Evolutionary conservation across 2,888 invertebrate genomes (phyloP).

Genomic region (Pristionchus fissidentatus): DNA sequence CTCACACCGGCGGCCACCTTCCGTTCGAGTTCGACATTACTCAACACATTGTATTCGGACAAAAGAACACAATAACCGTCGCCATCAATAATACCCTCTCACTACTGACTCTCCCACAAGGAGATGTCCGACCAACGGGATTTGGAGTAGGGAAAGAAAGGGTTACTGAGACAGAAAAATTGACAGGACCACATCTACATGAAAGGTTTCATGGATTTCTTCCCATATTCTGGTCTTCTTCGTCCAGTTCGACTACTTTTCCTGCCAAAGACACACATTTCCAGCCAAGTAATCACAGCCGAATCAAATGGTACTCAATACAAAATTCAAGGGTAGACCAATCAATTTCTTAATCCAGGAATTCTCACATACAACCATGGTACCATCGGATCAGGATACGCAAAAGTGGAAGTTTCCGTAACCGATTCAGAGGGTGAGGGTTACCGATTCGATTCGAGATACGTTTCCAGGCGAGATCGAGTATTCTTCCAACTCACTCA

Average conservation of each 20-base stretch:
- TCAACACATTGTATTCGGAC: slow-evolving; percentile 73
- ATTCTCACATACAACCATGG: background rate
- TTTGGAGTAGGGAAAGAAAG: background rate
- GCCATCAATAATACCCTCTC: slow-evolving; percentile 93
- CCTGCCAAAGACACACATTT: background rate
- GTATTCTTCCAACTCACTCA: background rate
- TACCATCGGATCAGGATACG: background rate
- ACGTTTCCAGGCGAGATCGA: slow-evolving; percentile 1
- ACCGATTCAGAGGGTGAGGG: slow-evolving; percentile 11
- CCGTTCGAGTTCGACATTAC: slow-evolving; percentile 93
- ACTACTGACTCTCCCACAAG: slow-evolving; percentile 86
- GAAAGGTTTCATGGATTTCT: slow-evolving; percentile 92
- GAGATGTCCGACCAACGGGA: slow-evolving; percentile 13
- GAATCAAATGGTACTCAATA: background rate
- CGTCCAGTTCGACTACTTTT: slow-evolving; percentile 40
- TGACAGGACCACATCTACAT: slow-evolving; percentile 83
- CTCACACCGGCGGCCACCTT: slow-evolving; percentile 93
- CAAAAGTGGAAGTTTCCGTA: slow-evolving; percentile 21
- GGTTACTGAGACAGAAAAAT: background rate
- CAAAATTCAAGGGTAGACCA: background rate
- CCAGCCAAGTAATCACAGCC: slow-evolving; percentile 21
- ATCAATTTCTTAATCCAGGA: background rate
- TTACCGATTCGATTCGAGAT: background rate
- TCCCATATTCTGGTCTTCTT: slow-evolving; percentile 98
- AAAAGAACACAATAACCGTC: slow-evolving; percentile 78